Percentiles rank a stretch among this genome's conserved stretches.
Conservation (phyloP, 2,797 vertebrate genomes). For the Lagodon rhomboides region DNA sequence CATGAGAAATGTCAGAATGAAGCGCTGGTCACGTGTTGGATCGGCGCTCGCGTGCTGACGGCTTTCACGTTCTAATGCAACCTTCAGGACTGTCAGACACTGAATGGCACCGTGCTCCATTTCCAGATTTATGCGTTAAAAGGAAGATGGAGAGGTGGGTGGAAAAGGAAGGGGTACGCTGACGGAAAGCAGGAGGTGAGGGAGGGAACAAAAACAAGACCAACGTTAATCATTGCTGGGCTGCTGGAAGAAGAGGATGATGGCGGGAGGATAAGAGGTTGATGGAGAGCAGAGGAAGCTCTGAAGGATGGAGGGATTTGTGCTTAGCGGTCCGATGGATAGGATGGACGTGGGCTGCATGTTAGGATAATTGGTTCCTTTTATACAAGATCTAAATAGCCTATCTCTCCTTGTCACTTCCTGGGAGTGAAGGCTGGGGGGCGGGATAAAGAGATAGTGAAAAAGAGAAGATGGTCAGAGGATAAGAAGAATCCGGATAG, state of each 20-base stretch:
- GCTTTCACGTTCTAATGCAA: slow-evolving; percentile 40
- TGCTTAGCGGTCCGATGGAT: slow-evolving; percentile 34
- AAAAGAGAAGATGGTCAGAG: slow-evolving; percentile 32
- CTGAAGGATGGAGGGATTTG: slow-evolving; percentile 51
- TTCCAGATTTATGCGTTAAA: slow-evolving; percentile 44
- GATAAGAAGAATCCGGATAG: slow-evolving; percentile 36
- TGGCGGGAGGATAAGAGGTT: slow-evolving; percentile 56
- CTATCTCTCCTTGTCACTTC: slow-evolving; percentile 52
- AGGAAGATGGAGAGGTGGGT: slow-evolving; percentile 39
- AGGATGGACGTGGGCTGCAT: slow-evolving; percentile 53
- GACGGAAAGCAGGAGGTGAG: slow-evolving; percentile 46
- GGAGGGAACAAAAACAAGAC: slow-evolving; percentile 48
- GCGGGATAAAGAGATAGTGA: slow-evolving; percentile 32
- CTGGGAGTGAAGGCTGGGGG: slow-evolving; percentile 33
- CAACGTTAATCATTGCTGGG: slow-evolving; percentile 45
- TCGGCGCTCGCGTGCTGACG: slow-evolving; percentile 9
- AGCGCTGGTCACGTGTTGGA: slow-evolving; percentile 33
- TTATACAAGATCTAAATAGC: slow-evolving; percentile 61
- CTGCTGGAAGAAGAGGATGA: slow-evolving; percentile 48
- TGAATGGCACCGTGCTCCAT: slow-evolving; percentile 27
- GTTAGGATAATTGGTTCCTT: slow-evolving; percentile 66
- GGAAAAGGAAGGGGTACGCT: slow-evolving; percentile 20
- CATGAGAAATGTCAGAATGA: slow-evolving; percentile 21
- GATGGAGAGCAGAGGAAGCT: slow-evolving; percentile 57
- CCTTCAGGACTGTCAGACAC: slow-evolving; percentile 42